Percentiles rank a stretch among this genome's conserved stretches.
Conservation (phyloP, 2,113 vertebrate species). For the Upupa epops region DNA sequence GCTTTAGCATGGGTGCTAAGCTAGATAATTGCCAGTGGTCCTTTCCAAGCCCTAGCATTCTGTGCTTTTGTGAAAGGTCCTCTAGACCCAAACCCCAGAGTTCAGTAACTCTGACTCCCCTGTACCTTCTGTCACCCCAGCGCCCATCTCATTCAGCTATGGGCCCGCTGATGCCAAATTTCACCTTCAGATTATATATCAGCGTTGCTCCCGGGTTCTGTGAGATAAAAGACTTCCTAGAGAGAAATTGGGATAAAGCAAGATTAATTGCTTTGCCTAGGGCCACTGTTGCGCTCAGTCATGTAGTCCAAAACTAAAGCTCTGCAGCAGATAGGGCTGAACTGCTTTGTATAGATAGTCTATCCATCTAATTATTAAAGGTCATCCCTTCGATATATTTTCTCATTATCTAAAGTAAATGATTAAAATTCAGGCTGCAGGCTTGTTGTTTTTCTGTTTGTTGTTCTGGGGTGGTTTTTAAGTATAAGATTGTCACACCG, state of each 20-base stretch:
- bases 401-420: not conserved
- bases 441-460: not conserved
- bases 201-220: accelerated
- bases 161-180: not conserved
- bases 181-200: not conserved
- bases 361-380: not conserved
- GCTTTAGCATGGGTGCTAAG: too few relatives aligned
- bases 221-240: not conserved
- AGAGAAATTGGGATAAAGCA: not conserved
- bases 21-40: too few relatives aligned
- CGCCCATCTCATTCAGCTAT: too few relatives aligned
- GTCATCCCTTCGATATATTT: not conserved
- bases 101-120: too few relatives aligned
- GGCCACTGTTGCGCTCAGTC: not conserved
- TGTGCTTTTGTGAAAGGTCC: too few relatives aligned
- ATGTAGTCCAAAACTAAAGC: not conserved
- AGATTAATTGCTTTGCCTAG: not conserved
- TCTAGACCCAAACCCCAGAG: too few relatives aligned
- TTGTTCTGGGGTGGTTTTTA: not conserved
- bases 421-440: not conserved
- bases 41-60: too few relatives aligned
- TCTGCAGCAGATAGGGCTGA: not conserved
- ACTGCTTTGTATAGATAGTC: not conserved
- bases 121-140: too few relatives aligned
- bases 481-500: not conserved